phyloP scores from a whole-genome alignment of 2,797 vertebrate species.

The Sebastes flavidus region DNA sequence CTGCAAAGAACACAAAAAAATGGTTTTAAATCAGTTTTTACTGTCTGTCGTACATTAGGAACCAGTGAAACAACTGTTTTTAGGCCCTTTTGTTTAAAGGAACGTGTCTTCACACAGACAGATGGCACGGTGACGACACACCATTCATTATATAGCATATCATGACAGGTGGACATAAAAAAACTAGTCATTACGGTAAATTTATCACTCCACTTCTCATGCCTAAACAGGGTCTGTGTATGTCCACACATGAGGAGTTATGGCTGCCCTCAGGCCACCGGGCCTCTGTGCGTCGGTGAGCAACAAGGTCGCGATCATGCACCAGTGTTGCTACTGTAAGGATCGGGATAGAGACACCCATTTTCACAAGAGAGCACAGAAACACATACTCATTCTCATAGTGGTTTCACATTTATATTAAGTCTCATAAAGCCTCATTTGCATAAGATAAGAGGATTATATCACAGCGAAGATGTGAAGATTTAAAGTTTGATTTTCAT shows the following conservation, averaged over 20 bases:
- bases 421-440: background rate
- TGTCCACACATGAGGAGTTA: constrained; percentile 22
- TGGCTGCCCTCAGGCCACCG: background rate
- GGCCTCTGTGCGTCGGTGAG: background rate
- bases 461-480: background rate
- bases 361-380: background rate
- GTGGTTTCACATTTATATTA: background rate
- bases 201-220: constrained; percentile 13
- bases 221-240: background rate
- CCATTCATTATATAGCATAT: background rate
- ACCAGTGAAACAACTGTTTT: background rate
- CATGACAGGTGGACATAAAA: background rate
- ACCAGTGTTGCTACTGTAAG: background rate
- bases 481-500: background rate
- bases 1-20: background rate
- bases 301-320: background rate
- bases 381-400: background rate
- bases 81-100: background rate
- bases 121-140: background rate
- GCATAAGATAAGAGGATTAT: constrained; percentile 4
- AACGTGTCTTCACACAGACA: background rate
- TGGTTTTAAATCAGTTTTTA: background rate
- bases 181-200: background rate
- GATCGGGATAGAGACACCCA: background rate
- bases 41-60: background rate